Evolutionary conservation across 2,797 vertebrate genomes (phyloP).

Genomic region (Iguana delicatissima): DNA sequence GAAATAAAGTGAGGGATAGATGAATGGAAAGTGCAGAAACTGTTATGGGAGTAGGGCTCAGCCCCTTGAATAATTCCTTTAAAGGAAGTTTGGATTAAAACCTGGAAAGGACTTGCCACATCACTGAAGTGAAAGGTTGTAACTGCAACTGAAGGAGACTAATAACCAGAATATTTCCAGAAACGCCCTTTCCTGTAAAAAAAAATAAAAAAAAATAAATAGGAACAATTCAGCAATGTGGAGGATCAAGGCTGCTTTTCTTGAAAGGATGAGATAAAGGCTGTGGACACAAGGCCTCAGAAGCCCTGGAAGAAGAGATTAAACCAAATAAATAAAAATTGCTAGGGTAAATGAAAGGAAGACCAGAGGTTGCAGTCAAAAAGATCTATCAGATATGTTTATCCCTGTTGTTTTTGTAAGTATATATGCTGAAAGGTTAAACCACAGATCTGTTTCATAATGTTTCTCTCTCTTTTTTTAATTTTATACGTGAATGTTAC

Average conservation of each 20-base stretch:
- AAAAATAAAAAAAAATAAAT: background rate
- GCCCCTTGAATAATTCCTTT: background rate
- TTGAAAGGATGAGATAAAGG: background rate
- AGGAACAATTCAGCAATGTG: background rate
- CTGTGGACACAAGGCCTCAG: background rate
- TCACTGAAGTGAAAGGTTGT: too few relatives aligned
- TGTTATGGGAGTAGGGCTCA: background rate
- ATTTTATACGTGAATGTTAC: background rate
- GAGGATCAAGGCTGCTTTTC: background rate
- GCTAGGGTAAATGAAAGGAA: background rate
- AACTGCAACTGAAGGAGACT: too few relatives aligned
- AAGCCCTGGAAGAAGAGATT: background rate
- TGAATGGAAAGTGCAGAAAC: background rate
- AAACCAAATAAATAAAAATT: slow-evolving; percentile 3
- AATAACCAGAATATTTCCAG: background rate
- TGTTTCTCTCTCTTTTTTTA: background rate
- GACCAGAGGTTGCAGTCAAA: background rate
- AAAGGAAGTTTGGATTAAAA: background rate
- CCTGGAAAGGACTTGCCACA: too few relatives aligned
- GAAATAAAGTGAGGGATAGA: background rate
- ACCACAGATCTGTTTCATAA: background rate
- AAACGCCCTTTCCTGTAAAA: background rate
- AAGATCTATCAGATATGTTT: background rate
- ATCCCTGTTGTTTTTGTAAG: background rate
- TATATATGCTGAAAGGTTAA: background rate